Base-by-base conservation (phyloP, 2,113 vertebrate genomes). In the Hepsetus odoe region DNA sequence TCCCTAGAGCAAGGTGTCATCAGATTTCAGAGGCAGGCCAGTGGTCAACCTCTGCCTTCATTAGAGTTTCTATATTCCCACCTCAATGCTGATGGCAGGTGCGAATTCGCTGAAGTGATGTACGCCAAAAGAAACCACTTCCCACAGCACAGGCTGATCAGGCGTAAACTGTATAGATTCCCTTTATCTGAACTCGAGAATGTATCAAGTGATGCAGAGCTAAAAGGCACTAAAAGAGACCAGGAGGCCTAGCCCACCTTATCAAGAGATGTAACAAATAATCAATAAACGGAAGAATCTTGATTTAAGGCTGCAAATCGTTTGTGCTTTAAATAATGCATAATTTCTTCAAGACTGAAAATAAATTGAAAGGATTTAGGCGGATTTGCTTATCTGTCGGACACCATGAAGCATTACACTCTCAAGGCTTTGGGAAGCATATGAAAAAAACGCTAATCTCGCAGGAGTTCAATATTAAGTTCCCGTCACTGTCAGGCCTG, bases 281-380 rank as follows among this genome's bases (percentile, higher is more conserved):
- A 79, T 77, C 66, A 76, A 44, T 75, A 75, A 82, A 82, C n/a
- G 49, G 72, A 62, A 80, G 49, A 61, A 84, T 91, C 86, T 85
- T 88, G 85, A 89, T 90, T 87, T 82, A 77, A 75, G 55, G 35
- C 53, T 44, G 76, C 91, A 87, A 93, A 88, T 89, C 88, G 72
- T 80, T 86, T 85, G 88, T 85, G 35, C 71, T 87, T 86, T 92
- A 91, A 93, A 92, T 92, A 92, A 89, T 92, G 90, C 89, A 84
- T 92, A 86, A 92, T 94, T 93, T 93, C 89, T 91, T 87, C 76
- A 83, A 88, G 90, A 90, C 90, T 90, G 91, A 89, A 94, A 93
- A 94, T 93, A 93, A 94, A 94, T 93, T 92, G 92, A 92, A 93
- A 86, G 93, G 94, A 94, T 95, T 95, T 93, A 88, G 87, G 55